A percentile compares a stretch with the other conserved stretches of the same genome.
Evolutionary conservation across 2,888 invertebrate species (phyloP).

Genomic region (Eubasilissa splendida): DNA sequence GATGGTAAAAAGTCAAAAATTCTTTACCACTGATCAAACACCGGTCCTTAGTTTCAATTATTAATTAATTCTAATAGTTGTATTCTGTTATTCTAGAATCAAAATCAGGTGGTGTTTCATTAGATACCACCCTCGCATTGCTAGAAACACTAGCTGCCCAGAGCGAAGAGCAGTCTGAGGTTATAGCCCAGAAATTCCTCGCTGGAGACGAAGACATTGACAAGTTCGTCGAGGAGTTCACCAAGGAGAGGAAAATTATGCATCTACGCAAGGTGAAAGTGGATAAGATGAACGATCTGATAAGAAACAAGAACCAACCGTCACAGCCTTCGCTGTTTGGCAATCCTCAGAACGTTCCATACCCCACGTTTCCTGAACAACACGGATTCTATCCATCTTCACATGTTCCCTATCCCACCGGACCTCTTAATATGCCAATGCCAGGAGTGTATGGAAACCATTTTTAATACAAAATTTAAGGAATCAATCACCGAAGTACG

Average conservation of each 20-base stretch:
- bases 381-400: slow-evolving; percentile 68
- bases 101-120: slow-evolving; percentile 82
- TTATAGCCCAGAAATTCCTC: slow-evolving; percentile 85
- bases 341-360: slow-evolving; percentile 61
- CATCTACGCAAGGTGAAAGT: slow-evolving; percentile 91
- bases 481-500: no score
- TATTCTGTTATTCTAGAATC: slow-evolving; percentile 73
- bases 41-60: no score
- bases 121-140: slow-evolving; percentile 90
- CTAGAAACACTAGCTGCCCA: slow-evolving; percentile 94
- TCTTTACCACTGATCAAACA: no score
- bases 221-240: slow-evolving; percentile 88
- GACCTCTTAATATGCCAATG: slow-evolving; percentile 86
- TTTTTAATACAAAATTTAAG: slow-evolving; percentile 24
- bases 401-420: slow-evolving; percentile 79
- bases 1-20: no score
- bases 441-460: slow-evolving; percentile 70
- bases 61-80: background rate
- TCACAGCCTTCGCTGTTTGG: slow-evolving; percentile 61
- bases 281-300: slow-evolving; percentile 90
- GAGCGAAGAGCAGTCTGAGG: slow-evolving; percentile 94
- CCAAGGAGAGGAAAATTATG: slow-evolving; percentile 81
- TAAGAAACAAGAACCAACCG: slow-evolving; percentile 67
- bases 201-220: slow-evolving; percentile 82
- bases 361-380: slow-evolving; percentile 63